Evolutionary conservation across 2,113 vertebrate genomes (phyloP).

Genomic region (Dasypus novemcinctus): DNA sequence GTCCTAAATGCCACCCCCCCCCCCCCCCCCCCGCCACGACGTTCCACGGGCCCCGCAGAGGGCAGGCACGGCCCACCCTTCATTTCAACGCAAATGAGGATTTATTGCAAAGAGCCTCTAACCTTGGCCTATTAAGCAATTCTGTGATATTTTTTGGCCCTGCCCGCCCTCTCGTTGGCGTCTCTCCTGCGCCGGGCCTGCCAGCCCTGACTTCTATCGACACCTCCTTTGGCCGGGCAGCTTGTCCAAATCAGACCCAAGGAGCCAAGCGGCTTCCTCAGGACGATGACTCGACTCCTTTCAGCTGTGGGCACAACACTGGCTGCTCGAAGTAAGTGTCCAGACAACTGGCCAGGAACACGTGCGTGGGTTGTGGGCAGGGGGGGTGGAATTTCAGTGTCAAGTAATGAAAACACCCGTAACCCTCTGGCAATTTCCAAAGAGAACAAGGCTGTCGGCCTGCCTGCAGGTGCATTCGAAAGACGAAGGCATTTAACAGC

Average conservation of each 20-base stretch:
- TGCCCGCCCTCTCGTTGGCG: background rate
- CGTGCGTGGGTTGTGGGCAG: background rate
- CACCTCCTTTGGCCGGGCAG: background rate
- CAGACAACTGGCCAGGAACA: background rate
- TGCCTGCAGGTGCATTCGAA: background rate
- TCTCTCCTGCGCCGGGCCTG: background rate
- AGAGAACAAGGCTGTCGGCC: background rate
- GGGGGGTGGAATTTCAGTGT: background rate
- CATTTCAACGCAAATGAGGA: background rate
- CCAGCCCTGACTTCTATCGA: background rate
- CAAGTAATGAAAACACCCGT: background rate
- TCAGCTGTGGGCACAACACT: background rate
- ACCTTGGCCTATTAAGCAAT: slow-evolving; percentile 3
- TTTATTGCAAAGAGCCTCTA: slow-evolving; percentile 32
- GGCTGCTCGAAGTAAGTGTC: background rate
- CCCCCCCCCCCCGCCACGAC: too few relatives aligned
- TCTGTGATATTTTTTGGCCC: background rate
- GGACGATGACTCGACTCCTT: slow-evolving; percentile 1
- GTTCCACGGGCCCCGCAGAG: slow-evolving; percentile 43
- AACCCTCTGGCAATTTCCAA: background rate
- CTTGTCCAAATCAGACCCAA: background rate
- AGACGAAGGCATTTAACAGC: background rate
- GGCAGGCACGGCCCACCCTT: background rate
- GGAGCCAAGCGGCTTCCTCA: slow-evolving; percentile 9
- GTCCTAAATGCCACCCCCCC: slow-evolving; percentile 14